Percentiles rank a stretch among this genome's conserved stretches.
phyloP scores from a whole-genome alignment of 2,797 vertebrate genomes.

The Hafferia zeledoni region DNA sequence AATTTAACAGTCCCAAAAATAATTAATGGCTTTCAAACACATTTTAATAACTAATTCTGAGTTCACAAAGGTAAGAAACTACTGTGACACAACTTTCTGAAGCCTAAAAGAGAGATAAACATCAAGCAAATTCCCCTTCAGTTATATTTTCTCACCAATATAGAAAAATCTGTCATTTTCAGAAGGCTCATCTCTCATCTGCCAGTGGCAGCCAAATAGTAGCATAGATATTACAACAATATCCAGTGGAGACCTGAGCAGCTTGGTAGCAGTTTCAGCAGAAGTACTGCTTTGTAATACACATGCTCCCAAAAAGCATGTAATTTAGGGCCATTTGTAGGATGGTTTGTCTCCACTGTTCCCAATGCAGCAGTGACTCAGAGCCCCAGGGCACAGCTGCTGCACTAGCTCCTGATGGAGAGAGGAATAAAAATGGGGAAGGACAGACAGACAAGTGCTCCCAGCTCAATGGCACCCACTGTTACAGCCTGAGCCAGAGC shows the following conservation, averaged over 20 bases:
- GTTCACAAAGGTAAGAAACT: background rate
- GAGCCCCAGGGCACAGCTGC: background rate
- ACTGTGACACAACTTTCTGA: background rate
- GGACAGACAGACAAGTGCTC: background rate
- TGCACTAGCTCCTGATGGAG: background rate
- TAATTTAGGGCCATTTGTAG: background rate
- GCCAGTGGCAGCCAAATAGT: background rate
- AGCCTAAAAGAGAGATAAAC: background rate
- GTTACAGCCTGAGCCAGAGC: background rate
- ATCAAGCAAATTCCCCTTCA: background rate
- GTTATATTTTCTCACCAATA: background rate
- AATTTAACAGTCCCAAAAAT: background rate
- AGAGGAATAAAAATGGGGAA: background rate
- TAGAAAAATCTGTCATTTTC: background rate
- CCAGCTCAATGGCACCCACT: background rate
- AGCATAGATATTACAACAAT: fast-evolving
- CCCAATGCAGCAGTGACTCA: fast-evolving
- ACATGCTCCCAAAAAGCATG: fast-evolving
- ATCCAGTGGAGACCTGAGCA: background rate
- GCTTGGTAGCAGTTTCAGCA: background rate
- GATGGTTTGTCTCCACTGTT: background rate
- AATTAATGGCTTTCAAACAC: background rate
- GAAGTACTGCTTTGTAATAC: background rate
- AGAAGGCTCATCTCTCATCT: background rate
- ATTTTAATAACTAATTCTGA: background rate